Evolutionary conservation across 2,888 invertebrate species (phyloP), one percentile per base, ranked within the genome.

Genomic region (Hirtodrosophila trivittata): DNA sequence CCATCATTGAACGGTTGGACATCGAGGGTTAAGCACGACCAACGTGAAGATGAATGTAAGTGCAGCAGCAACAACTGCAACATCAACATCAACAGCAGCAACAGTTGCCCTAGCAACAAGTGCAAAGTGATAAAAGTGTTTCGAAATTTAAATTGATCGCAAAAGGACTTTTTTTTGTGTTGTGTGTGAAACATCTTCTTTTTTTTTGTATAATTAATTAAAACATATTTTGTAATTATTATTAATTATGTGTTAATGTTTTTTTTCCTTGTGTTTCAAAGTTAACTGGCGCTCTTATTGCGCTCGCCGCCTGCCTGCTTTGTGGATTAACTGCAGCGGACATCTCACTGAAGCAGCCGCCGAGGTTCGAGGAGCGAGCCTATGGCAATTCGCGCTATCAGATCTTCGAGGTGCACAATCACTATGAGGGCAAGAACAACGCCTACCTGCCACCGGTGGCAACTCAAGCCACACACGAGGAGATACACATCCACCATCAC

Each of bases 41-140:
- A 82, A 81, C 88, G 72, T 76, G 58, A 87, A 78, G 56, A 90
- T 90, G 89, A 87, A 83, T 81, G 90, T 90, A 77, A 88, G 88
- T 75, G 59, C 52, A 51, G 42, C 37, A 46, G 18, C 30, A 45
- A 13, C 26, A 38, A 1, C n/a, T 30, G 1, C 37, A 45, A 12
- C 38, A 38, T 8, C 21, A 59, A 16, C 32, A 30, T 3, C n/a
- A 46, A 46, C n/a, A 18, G n/a, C 8, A 9, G 32, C 6, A 18
- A 18, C 2, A 21, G 5, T 21, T n/a, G n/a, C n/a, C n/a, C n/a
- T n/a, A n/a, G 12, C 25, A 35, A 58, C 42, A 47, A 57, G 45
- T 55, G 64, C 49, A 26, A 21, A 62, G 67, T 70, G 70, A 49
- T 6, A 6, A 12, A 28, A 49, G n/a, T 10, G 13, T 12, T n/a